Evolutionary conservation across 2,888 invertebrate genomes (phyloP), one percentile per base, ranked within the genome.

Genomic region (Peribatodes rhomboidaria): DNA sequence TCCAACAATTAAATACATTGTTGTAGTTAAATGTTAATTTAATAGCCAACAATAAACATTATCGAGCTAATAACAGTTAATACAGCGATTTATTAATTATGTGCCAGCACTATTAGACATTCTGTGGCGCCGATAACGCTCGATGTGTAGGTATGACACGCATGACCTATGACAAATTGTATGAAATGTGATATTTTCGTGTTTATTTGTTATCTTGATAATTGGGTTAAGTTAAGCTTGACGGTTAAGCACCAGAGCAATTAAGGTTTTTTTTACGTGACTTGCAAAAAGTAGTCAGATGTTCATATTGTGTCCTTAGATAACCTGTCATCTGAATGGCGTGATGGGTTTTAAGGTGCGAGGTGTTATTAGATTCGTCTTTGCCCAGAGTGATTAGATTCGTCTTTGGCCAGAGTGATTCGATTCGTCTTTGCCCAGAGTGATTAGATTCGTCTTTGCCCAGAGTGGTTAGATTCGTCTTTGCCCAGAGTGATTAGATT

Each of bases 31-130:
- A 16, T n/a, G 14, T 22, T 37, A 37, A 31, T 3, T 11, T 16
- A n/a, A n/a, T n/a, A n/a, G n/a, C n/a, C 44, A 33, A 20, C 55
- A 35, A 44, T 55, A 55, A 44, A 4, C 44, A 27, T 55, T 55
- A 55, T 55, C 33, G 0, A 20, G 11, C 44, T 18, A 44, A 33
- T 55, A 20, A 44, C 44, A 20, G n/a, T 55, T 44, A 35, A 42
- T 18, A 16, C 13, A 3, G 14, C 42, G 33, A 55, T 33, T 44
- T 18, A 50, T 35, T 50, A 50, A 50, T 50, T 50, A 50, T 50
- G 20, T 50, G 35, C 13, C 20, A 13, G 20, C 13, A 44, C 20
- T 49, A 10, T 10, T 49, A 16, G 8, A 13, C 37, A 35, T 20
- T 50, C 35, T 35, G 50, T 50, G 50, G 20, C 2, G 8, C 18